Evolutionary conservation across 2,797 vertebrate species (phyloP), one percentile per base, ranked within the genome.

Genomic region (Eutrigla gurnardus): DNA sequence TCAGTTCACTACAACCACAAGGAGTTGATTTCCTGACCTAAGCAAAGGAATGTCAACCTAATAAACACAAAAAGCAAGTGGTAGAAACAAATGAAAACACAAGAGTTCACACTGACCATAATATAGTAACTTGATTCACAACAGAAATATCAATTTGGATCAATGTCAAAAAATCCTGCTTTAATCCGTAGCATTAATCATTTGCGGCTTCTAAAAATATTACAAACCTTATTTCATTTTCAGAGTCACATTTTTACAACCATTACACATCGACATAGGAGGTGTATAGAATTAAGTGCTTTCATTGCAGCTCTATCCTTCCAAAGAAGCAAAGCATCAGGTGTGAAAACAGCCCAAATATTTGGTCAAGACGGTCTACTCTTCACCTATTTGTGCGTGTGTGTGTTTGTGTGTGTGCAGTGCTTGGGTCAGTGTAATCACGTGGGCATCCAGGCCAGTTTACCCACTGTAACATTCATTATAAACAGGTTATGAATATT

Each of bases 281-380:
- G 17, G 45, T 46, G 25, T 37, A 66, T n/a, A 64, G 45, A 76
- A 70, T 64, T 2, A 77, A 65, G 43, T 71, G 43, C 12, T 68
- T 64, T 77, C 25, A 50, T 43, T 54, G 63, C 17, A 10, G 49
- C 70, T 8, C 1, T 58, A 45, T 65, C 60, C 32, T 49, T 45
- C 12, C 50, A 36, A 67, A 81, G 37, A 77, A 68, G 53, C 35
- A 36, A 55, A 46, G 32, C 46, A 73, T 52, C 59, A 65, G 65
- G 15, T 18, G 36, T 40, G 59, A 73, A 25, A 80, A 75, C 45
- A 32, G 76, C 42, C 39, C 72, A 32, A 73, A 70, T 57, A 60
- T 85, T 77, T 81, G 76, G 79, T 86, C 75, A 77, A 65, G 14
- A 33, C 4, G 33, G 42, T 58, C 6, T 14, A 73, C 33, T 78